phyloP scores from a whole-genome alignment of 2,797 vertebrate genomes.

The Oreonectes daqikongensis region DNA sequence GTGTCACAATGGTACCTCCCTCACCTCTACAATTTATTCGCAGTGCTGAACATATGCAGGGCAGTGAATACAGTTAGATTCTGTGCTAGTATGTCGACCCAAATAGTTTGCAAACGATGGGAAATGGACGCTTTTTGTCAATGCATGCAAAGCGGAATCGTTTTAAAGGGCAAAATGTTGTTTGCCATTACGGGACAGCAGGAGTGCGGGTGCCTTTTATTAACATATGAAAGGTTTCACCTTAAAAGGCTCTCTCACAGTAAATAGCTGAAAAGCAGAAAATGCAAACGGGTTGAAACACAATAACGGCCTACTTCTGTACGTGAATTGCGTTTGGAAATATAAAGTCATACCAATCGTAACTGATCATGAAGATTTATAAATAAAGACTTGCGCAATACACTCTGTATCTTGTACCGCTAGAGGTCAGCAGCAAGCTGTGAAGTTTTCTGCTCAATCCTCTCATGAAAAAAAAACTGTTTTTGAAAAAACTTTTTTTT shows the following conservation, averaged over 20 bases:
- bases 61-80: background rate
- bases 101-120: constrained; percentile 11
- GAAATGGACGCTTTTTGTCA: background rate
- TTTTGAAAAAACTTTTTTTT: too few relatives aligned
- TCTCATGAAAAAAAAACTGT: too few relatives aligned
- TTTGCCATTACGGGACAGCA: constrained; percentile 16
- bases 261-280: background rate
- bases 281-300: background rate
- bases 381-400: background rate
- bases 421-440: constrained; percentile 41
- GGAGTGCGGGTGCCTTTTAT: constrained; percentile 26
- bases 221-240: constrained; percentile 43
- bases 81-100: background rate
- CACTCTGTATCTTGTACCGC: background rate
- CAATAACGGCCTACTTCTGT: background rate
- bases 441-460: too few relatives aligned
- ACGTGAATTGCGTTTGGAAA: background rate
- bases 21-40: constrained; percentile 28
- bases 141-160: background rate
- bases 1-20: constrained; percentile 10
- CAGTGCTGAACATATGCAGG: background rate
- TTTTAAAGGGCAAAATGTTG: constrained; percentile 15
- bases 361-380: background rate
- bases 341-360: too few relatives aligned
- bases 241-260: constrained; percentile 10